These are phyloP conservation scores for Paguma larvata DNA, from an alignment of 2,797 vertebrate genomes.

Conservation along the genomic window DNA sequence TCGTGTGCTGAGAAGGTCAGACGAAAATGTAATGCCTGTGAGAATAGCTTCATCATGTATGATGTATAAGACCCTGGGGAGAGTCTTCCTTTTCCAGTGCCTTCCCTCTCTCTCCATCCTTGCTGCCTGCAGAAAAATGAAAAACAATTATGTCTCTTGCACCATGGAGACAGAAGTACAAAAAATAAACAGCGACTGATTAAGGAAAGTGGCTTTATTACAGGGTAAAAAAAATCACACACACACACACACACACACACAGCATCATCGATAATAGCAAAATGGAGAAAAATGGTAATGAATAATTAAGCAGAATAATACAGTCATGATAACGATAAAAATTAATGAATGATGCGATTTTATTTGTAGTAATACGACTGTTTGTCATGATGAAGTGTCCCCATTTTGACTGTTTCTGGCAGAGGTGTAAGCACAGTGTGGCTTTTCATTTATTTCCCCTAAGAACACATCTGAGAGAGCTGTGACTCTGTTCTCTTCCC, in stretches of 20 bases:
- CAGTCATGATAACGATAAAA: slow-evolving; percentile 65
- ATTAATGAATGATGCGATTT: slow-evolving; percentile 58
- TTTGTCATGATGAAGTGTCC: slow-evolving; percentile 31
- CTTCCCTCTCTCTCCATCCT: slow-evolving; percentile 31
- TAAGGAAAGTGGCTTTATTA: slow-evolving; percentile 74
- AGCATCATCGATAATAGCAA: slow-evolving; percentile 68
- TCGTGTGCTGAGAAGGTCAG: slow-evolving; percentile 78
- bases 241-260: neutral
- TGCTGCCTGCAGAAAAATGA: slow-evolving; percentile 65
- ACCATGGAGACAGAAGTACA: slow-evolving; percentile 68
- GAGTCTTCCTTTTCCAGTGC: slow-evolving; percentile 62
- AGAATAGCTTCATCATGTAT: slow-evolving; percentile 71
- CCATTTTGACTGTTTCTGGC: neutral
- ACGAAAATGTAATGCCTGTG: slow-evolving; percentile 77
- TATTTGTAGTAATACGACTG: slow-evolving; percentile 46
- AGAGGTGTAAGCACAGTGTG: neutral
- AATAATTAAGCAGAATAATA: slow-evolving; percentile 76
- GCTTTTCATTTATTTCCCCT: slow-evolving; percentile 55
- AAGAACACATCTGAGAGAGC: neutral
- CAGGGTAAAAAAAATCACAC: neutral
- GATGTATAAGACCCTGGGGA: slow-evolving; percentile 63
- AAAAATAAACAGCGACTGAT: slow-evolving; percentile 71
- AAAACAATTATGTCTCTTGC: slow-evolving; percentile 62
- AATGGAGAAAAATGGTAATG: slow-evolving; percentile 72
- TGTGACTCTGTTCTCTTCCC: slow-evolving; percentile 3